Percentiles rank a stretch among this genome's conserved stretches.
phyloP scores from a whole-genome alignment of 2,113 vertebrate species.

The Hydropotes inermis region DNA sequence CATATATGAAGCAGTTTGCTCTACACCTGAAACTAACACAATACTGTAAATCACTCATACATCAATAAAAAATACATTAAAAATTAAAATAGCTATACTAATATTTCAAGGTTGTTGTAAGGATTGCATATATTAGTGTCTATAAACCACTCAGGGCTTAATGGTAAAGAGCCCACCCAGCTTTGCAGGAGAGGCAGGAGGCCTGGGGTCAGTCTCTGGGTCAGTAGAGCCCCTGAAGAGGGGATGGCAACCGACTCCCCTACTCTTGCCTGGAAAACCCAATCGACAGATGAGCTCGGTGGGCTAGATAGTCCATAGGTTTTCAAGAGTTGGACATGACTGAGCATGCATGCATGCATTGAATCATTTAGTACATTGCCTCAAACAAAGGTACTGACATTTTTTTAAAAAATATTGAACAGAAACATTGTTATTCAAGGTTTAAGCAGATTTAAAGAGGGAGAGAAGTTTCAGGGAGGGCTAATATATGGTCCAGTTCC shows the following conservation, averaged over 20 bases:
- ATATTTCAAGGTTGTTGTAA: not conserved
- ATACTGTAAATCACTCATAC: not conserved
- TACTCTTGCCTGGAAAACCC: not conserved
- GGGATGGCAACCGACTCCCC: not conserved
- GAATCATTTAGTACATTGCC: not conserved
- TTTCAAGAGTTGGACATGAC: not conserved
- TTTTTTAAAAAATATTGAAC: not conserved
- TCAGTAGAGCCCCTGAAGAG: not conserved
- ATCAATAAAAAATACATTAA: not conserved
- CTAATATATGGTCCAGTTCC: not conserved
- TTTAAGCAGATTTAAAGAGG: not conserved
- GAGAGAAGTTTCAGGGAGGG: not conserved
- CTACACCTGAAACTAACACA: not conserved
- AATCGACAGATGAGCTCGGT: fast-evolving
- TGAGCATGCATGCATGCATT: fast-evolving
- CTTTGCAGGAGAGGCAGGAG: not conserved
- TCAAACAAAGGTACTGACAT: not conserved
- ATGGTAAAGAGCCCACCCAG: not conserved
- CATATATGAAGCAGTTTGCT: not conserved
- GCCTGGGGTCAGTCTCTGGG: not conserved
- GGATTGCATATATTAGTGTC: not conserved
- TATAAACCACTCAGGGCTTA: not conserved
- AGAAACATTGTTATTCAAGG: not conserved
- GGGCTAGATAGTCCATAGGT: not conserved
- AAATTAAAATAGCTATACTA: not conserved